Conservation (phyloP, 2,888 invertebrate species). For the Mimumesa dahlbomi region DNA sequence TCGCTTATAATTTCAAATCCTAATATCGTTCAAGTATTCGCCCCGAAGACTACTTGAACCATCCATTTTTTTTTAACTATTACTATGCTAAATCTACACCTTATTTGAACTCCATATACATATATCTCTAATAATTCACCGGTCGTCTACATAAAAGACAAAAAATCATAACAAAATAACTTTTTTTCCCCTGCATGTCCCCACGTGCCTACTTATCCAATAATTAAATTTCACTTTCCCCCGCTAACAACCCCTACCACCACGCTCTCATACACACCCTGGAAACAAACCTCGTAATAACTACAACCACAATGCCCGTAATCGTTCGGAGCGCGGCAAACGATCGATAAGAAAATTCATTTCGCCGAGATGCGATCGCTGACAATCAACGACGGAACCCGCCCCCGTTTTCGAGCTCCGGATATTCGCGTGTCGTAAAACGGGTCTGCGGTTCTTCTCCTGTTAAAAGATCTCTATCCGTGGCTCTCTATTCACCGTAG, state of each 20-base stretch:
- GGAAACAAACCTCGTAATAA: background rate
- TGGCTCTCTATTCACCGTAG: background rate
- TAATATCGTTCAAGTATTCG: background rate
- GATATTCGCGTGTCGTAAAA: background rate
- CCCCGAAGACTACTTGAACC: too few species aligned
- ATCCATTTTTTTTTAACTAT: too few species aligned
- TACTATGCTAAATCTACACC: too few species aligned
- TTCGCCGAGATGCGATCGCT: background rate
- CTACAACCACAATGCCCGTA: background rate
- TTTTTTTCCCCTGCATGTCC: too few species aligned
- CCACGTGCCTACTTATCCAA: too few species aligned
- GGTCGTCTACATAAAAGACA: too few species aligned
- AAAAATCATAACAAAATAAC: too few species aligned
- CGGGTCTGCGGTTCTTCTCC: background rate
- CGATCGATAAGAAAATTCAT: background rate
- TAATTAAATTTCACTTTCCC: background rate
- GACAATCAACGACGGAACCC: background rate
- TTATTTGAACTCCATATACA: too few species aligned
- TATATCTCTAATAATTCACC: too few species aligned
- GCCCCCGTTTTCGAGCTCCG: background rate
- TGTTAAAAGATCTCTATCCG: slow-evolving; percentile 16
- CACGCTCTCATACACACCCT: too few species aligned
- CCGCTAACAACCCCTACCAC: background rate
- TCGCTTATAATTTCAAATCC: background rate
- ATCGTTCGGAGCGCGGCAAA: background rate